Percentiles rank a stretch among this genome's conserved stretches.
phyloP scores from a whole-genome alignment of 1,140 invertebrate species.

The Caenorhabditis briggsae region DNA sequence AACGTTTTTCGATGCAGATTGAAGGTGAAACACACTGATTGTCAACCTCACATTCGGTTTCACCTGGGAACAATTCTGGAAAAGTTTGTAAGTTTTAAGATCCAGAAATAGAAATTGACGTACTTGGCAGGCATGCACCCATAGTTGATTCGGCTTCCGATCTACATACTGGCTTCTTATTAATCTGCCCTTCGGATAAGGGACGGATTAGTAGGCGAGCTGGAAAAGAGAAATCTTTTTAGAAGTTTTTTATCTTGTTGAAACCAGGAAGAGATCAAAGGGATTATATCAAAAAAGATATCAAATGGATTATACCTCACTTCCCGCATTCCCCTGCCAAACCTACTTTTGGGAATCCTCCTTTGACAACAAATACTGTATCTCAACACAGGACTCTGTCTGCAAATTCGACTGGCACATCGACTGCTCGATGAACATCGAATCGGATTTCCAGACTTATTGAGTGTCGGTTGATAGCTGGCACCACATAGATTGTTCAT shows the following conservation, averaged over 20 bases:
- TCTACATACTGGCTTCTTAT: conserved; percentile 26
- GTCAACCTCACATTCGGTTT: conserved; percentile 6
- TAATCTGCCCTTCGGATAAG: conserved; percentile 34
- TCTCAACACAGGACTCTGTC: conserved; percentile 26
- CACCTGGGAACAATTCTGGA: conserved; percentile 40
- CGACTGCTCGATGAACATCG: conserved; percentile 46
- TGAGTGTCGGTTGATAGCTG: conserved; percentile 48
- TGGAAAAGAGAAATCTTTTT: neutral
- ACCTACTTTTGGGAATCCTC: conserved; percentile 27
- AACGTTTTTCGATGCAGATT: neutral
- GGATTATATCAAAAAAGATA: neutral
- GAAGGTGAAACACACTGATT: conserved; percentile 4
- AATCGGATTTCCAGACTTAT: conserved; percentile 38
- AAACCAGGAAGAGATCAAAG: neutral
- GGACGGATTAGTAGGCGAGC: conserved; percentile 40
- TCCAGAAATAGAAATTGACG: conserved; percentile 6
- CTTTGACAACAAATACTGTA: conserved; percentile 50
- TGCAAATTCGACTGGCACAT: conserved; percentile 22
- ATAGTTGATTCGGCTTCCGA: conserved; percentile 24
- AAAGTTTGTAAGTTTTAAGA: neutral
- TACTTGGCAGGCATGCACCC: conserved; percentile 31
- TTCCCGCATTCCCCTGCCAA: no score
- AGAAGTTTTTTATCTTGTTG: neutral
- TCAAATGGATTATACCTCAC: neutral
- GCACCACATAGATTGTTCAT: conserved; percentile 34